Conservation (phyloP, 2,888 invertebrate species). For the Suillia variegata region DNA sequence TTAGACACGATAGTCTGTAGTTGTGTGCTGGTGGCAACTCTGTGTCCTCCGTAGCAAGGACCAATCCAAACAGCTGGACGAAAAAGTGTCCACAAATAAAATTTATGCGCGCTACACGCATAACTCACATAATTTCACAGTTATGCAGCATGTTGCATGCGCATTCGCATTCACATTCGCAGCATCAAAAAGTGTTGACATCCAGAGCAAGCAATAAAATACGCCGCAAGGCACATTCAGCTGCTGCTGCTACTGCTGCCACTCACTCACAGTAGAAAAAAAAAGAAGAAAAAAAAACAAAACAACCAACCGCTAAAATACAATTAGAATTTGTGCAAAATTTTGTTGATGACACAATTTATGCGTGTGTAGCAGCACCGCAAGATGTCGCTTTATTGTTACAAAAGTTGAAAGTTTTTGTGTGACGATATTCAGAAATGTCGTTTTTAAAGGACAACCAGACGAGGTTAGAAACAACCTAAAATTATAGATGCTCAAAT, state of each 20-base stretch:
- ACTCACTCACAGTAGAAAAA: too few species aligned
- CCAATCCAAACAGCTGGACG: constrained; percentile 2
- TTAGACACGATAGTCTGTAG: constrained; percentile 51
- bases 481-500: too few species aligned
- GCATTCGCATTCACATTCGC: too few species aligned
- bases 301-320: constrained; percentile 9
- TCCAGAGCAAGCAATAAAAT: constrained; percentile 25
- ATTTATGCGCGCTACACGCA: constrained; percentile 48
- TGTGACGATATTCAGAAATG: too few species aligned
- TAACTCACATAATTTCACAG: constrained; percentile 50
- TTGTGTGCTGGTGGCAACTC: constrained; percentile 32
- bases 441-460: too few species aligned
- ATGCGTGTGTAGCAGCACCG: neutral
- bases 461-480: too few species aligned
- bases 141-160: constrained; percentile 25
- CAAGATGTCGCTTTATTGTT: too few species aligned
- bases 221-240: constrained; percentile 22
- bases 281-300: too few species aligned
- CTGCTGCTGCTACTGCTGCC: too few species aligned
- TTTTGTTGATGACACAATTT: neutral
- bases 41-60: neutral
- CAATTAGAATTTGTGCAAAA: neutral
- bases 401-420: too few species aligned
- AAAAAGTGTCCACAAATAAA: constrained; percentile 26
- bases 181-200: constrained; percentile 25